Percentiles rank a stretch among this genome's conserved stretches.
These are phyloP conservation scores for Petrocephalus microphthalmus DNA, from an alignment of 2,113 vertebrate species.

Conservation along the genomic window DNA sequence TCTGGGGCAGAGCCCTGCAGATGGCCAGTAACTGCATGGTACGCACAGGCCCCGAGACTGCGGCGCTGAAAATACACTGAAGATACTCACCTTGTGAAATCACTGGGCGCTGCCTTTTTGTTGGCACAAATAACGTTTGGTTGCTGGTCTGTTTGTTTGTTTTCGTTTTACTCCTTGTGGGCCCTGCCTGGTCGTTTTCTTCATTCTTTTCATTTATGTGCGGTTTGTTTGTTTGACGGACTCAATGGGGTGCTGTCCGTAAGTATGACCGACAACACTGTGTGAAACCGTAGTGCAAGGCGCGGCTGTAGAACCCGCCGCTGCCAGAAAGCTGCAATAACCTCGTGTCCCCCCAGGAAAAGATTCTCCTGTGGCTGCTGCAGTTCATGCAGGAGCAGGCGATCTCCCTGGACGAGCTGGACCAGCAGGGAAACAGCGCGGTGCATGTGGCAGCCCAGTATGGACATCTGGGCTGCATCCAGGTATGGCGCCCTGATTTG, in stretches of 20 bases:
- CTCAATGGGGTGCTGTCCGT: background rate
- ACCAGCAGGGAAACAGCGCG: conserved; percentile 87
- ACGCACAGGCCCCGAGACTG: background rate
- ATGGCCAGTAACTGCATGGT: background rate
- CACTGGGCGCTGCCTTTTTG: background rate
- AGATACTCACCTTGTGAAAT: background rate
- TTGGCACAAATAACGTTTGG: background rate
- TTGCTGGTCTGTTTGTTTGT: background rate
- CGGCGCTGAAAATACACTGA: background rate
- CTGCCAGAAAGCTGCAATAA: background rate
- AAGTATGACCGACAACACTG: background rate
- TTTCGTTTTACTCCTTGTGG: background rate
- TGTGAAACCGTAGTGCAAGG: background rate
- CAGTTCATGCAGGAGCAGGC: conserved; percentile 99
- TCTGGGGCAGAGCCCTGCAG: background rate
- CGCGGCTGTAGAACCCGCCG: background rate
- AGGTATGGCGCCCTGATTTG: conserved; percentile 57
- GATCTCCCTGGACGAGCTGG: conserved; percentile 90
- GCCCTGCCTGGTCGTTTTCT: background rate
- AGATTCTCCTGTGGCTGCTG: conserved; percentile 91
- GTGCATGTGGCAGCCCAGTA: conserved; percentile 87
- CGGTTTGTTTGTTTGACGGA: background rate
- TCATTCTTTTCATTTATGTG: background rate
- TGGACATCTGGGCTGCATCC: conserved; percentile 89
- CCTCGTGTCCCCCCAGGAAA: conserved; percentile 65